Evolutionary conservation across 2,113 vertebrate species (phyloP), one percentile per base, ranked within the genome.

Genomic region (Cephalopterus ornatus): DNA sequence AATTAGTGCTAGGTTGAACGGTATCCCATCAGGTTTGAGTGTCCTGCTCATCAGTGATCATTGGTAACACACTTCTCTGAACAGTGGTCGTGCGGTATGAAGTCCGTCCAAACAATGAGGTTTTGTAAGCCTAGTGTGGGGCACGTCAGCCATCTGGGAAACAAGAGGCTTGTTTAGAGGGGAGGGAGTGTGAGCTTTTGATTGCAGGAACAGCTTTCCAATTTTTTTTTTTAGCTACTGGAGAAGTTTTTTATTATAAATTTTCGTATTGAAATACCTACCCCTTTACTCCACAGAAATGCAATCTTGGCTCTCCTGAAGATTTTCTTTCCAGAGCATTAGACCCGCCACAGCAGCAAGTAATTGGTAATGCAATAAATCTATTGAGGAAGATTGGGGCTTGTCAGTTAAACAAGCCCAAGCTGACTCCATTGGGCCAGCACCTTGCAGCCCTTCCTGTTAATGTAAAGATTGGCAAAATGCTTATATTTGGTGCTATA

Each of bases 401-500:
- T 33, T 99, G 99, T 96, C 98, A 99, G 50, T 97, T 96, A 52
- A 98, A 88, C 1, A 95, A 97, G 32, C 98, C 99, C 52, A 92
- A 85, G 50, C 98, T 99, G 88, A 99, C 99, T 42, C 99, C 99
- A 2, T 91, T 99, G 87, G 99, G 99, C 23, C 99, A 99, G 80
- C 99, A 99, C 95, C 98, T 99, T 47, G 99, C 99, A 53, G 98
- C 98, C 37, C 96, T 99, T 96, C 99, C 99, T 26, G 99, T 99
- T 96, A 99, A 99, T 32, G 99, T 99, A 78, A 99, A 99, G 97
- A 99, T 99, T 55, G 99, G 99, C 72, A 99, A 99, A 98, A 99
- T 99, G 99, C 99, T 99, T 65, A 99, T 99, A 96, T 99, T 99
- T 70, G 99, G 99, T 58, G 99, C 99, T 92, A 99, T 99, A 97